Base-by-base conservation (phyloP, 53 echinoderm and acorn worm genomes). In the Arbacia lixula region DNA sequence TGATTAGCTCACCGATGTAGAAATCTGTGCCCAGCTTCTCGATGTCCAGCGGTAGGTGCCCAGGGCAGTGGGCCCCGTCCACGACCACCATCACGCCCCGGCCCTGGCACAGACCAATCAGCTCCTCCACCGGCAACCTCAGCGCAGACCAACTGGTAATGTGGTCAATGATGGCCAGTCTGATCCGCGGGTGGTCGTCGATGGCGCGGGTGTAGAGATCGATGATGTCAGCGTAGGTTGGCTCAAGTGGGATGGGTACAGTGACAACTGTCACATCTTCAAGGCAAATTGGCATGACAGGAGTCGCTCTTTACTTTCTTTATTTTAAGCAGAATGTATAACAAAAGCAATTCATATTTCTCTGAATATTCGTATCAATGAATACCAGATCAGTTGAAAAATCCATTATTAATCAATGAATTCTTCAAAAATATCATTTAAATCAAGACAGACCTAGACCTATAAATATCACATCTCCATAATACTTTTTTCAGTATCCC, bases 21-120 rank as follows among this genome's bases (percentile, higher is more conserved):
- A 87, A 95, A 61, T 95, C 92, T 4, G 88, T 90, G 12, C 84
- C 87, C 25, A 92, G 53, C 25, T 92, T 61, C 35, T 92, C 85
- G 22, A 95, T 39, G 40, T 72, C 22, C 0, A 95, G 69, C 8
- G 87, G 67, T 22, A 95, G 37, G 25, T 95, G 95, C 10, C 95
- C 95, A 6, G 92, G 95, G 62, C 73, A 53, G 58, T 95, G 95
- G 6, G 95, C 95, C 50, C 90, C 95, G 36, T 95, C 95, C n/a
- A 88, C 68, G 35, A 83, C 52, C 3, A 85, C 88, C 56, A 90
- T 42, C 2, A 88, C 88, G n/a, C 88, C 92, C 24, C 68, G 87
- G 41, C 62, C 29, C n/a, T 83, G 95, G 66, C 95, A 95, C 19
- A 92, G 1, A 26, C 39, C 80, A 26, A 87, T 86, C 58, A 95